A percentile compares a stretch with the other conserved stretches of the same genome.
These are phyloP conservation scores for Lepus oiostolus DNA, from an alignment of 2,797 vertebrate genomes.

Conservation along the genomic window DNA sequence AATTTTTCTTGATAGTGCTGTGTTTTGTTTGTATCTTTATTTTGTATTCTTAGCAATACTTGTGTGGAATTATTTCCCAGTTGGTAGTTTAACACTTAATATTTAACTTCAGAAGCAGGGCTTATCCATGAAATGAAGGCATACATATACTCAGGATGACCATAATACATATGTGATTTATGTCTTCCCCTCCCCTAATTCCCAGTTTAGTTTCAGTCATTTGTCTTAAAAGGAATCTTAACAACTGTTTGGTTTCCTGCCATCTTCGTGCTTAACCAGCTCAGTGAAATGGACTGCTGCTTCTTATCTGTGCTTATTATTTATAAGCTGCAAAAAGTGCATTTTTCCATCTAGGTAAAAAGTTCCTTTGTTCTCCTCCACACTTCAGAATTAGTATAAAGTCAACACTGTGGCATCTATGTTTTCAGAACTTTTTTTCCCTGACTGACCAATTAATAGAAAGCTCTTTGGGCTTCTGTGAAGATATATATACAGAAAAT, in stretches of 20 bases:
- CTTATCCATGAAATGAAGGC: constrained; percentile 46
- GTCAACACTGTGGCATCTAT: neutral
- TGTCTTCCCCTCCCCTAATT: constrained; percentile 53
- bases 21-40: constrained; percentile 43
- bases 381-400: constrained; percentile 2
- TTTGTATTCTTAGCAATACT: constrained; percentile 21
- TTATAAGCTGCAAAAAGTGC: neutral
- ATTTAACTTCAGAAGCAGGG: constrained; percentile 49
- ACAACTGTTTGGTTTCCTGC: constrained; percentile 62
- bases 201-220: constrained; percentile 53
- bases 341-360: constrained; percentile 13
- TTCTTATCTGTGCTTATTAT: constrained; percentile 42
- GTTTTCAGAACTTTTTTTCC: neutral
- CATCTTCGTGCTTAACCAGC: neutral
- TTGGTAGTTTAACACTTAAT: constrained; percentile 47
- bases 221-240: constrained; percentile 72
- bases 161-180: constrained; percentile 44
- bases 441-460: neutral
- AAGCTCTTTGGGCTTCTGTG: neutral
- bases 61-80: constrained; percentile 20
- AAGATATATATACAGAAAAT: neutral
- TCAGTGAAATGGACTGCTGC: neutral
- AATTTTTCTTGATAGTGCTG: neutral
- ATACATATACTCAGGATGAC: constrained; percentile 40
- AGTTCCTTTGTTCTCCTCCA: neutral